phyloP scores from a whole-genome alignment of 2,113 vertebrate genomes.

The Empidonax alnorum region DNA sequence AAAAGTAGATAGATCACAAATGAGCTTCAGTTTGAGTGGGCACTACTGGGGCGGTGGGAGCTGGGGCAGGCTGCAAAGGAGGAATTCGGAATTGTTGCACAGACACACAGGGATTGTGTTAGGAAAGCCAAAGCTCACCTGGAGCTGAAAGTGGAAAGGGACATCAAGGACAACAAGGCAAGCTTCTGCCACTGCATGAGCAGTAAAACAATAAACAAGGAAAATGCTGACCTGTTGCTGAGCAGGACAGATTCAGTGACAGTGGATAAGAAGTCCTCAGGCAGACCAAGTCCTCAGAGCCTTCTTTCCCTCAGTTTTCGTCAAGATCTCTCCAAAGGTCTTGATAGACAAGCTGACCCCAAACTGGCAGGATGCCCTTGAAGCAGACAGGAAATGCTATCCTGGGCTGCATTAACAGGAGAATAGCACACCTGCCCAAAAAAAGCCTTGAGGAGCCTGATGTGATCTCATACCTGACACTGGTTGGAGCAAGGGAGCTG shows the following conservation, averaged over 20 bases:
- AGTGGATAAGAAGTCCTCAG: background rate
- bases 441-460: background rate
- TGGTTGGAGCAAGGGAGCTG: background rate
- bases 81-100: background rate
- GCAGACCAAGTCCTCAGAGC: background rate
- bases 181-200: background rate
- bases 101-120: background rate
- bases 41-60: background rate
- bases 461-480: background rate
- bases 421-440: background rate
- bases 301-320: background rate
- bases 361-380: background rate
- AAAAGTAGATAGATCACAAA: background rate
- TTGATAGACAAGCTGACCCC: background rate
- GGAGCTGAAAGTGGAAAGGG: background rate
- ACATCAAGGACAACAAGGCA: background rate
- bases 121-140: background rate
- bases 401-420: background rate
- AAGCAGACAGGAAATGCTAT: background rate
- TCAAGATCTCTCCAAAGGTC: background rate
- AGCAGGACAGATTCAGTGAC: background rate
- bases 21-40: background rate
- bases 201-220: background rate
- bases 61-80: background rate
- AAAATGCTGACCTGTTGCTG: background rate